Evolutionary conservation across 23 tunicate species (phyloP).

Genomic region (Aplidium turbinatum): DNA sequence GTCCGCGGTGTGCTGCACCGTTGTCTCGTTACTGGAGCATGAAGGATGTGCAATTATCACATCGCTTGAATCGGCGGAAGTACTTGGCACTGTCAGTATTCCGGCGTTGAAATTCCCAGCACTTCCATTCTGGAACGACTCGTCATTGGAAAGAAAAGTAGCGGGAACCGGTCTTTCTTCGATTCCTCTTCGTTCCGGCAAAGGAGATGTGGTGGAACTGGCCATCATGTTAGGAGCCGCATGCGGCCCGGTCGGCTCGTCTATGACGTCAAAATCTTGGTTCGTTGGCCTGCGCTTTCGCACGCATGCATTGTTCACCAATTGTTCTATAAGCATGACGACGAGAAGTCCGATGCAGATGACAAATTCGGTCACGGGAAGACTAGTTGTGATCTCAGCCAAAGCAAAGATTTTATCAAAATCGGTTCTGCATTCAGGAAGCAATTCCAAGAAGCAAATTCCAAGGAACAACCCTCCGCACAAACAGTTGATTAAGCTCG

Average conservation of each 20-base stretch:
- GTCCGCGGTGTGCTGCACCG: not conserved
- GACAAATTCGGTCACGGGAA: constrained; percentile 74
- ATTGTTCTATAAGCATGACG: constrained; percentile 76
- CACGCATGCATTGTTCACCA: constrained; percentile 35
- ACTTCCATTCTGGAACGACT: not conserved
- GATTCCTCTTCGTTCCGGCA: no score
- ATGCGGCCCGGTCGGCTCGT: not conserved
- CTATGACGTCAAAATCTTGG: not conserved
- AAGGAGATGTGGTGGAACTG: not conserved
- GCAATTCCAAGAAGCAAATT: constrained; percentile 63
- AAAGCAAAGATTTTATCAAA: constrained; percentile 33
- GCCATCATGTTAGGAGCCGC: not conserved
- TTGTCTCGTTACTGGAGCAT: no score
- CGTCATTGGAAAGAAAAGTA: not conserved
- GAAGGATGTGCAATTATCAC: not conserved
- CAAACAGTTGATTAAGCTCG: constrained; percentile 65
- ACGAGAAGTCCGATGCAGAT: constrained; percentile 53
- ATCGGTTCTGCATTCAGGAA: constrained; percentile 55
- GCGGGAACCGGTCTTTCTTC: not conserved
- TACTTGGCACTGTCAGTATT: not conserved
- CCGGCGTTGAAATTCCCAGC: no score
- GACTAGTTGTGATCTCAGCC: constrained; percentile 14
- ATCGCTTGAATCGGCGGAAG: not conserved
- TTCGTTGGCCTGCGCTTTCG: not conserved
- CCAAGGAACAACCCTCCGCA: constrained; percentile 91